phyloP scores from a whole-genome alignment of 2,888 invertebrate species.

The Netelia virgata region DNA sequence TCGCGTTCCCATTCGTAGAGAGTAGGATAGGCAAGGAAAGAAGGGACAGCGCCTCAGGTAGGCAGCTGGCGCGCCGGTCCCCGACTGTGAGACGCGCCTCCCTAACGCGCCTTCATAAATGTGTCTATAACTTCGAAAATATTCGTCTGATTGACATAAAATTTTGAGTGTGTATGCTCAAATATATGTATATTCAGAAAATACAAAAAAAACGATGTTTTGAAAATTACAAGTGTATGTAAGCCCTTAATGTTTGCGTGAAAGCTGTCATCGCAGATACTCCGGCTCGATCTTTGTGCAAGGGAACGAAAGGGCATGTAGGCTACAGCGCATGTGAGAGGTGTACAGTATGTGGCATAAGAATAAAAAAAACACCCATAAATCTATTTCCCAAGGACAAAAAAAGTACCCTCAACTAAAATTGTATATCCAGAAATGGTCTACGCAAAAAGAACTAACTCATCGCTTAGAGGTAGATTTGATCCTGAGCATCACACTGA shows the following conservation, averaged over 20 bases:
- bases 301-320: constrained; percentile 65
- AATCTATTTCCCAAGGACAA: neutral
- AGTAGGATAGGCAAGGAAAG: too few relatives aligned
- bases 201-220: too few relatives aligned
- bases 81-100: too few relatives aligned
- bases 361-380: neutral
- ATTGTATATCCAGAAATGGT: constrained; percentile 35
- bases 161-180: too few relatives aligned
- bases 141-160: too few relatives aligned
- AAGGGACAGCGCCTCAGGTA: too few relatives aligned
- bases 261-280: constrained; percentile 67
- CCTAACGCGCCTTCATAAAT: too few relatives aligned
- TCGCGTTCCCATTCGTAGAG: too few relatives aligned
- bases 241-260: constrained; percentile 53
- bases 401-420: neutral
- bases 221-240: too few relatives aligned
- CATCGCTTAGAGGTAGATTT: constrained; percentile 35
- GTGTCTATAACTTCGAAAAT: too few relatives aligned
- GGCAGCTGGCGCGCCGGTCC: too few relatives aligned
- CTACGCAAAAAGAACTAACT: constrained; percentile 17
- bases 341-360: constrained; percentile 58
- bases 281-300: constrained; percentile 65
- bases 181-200: too few relatives aligned
- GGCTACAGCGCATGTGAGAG: constrained; percentile 68
- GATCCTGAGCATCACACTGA: constrained; percentile 39